A percentile compares a stretch with the other conserved stretches of the same genome.
phyloP scores from a whole-genome alignment of 2,888 invertebrate species.

The Morpho helenor region DNA sequence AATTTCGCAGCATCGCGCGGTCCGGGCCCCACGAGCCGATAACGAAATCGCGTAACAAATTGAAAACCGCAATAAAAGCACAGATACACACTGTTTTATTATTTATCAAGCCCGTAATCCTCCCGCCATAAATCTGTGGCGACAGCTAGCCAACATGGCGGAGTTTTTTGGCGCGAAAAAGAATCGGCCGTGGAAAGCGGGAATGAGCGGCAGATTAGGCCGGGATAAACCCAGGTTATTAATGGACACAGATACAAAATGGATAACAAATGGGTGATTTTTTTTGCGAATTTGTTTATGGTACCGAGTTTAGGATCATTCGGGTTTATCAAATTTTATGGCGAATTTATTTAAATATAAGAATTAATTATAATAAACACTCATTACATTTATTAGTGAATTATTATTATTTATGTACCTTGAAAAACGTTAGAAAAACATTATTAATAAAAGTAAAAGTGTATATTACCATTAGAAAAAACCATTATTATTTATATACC shows the following conservation, averaged over 20 bases:
- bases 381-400: neutral
- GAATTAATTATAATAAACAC: neutral
- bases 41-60: conserved; percentile 46
- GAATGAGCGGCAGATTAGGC: conserved; percentile 75
- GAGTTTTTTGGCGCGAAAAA: conserved; percentile 66
- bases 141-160: conserved; percentile 60
- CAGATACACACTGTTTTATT: conserved; percentile 51
- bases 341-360: conserved; percentile 23
- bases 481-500: neutral
- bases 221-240: conserved; percentile 72
- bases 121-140: conserved; percentile 67
- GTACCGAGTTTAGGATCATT: conserved; percentile 21
- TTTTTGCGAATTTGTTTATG: conserved; percentile 29
- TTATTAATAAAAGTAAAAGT: too few relatives aligned
- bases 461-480: too few relatives aligned
- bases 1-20: neutral
- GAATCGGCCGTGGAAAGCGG: conserved; percentile 74
- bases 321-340: conserved; percentile 16
- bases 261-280: conserved; percentile 65
- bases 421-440: too few relatives aligned
- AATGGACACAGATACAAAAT: conserved; percentile 73
- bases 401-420: neutral
- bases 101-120: conserved; percentile 60
- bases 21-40: neutral
- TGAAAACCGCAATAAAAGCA: conserved; percentile 63